phyloP scores from a whole-genome alignment of 2,797 vertebrate genomes.

The Enteromius anoplus region DNA sequence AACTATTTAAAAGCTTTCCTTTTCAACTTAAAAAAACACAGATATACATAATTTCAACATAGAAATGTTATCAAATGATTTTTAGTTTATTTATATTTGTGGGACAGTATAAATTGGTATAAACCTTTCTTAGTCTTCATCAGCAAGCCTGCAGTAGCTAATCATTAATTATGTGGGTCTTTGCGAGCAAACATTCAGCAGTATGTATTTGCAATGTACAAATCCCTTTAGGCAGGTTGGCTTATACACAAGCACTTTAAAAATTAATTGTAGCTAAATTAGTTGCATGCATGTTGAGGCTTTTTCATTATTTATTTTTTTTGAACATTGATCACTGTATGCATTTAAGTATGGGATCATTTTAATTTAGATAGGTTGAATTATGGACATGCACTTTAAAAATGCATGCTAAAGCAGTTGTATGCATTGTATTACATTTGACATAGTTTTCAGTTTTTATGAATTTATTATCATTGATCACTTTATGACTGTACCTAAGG shows the following conservation, averaged over 20 bases:
- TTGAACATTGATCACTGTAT: not conserved
- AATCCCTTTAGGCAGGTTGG: slow-evolving; percentile 28
- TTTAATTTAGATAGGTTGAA: slow-evolving; percentile 34
- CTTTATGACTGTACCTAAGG: not conserved
- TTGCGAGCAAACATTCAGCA: slow-evolving; percentile 67
- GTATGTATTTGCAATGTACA: slow-evolving; percentile 67
- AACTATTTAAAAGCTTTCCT: not conserved
- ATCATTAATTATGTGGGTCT: slow-evolving; percentile 39
- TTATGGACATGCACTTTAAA: not conserved
- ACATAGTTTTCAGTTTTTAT: slow-evolving; percentile 65
- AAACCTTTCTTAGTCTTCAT: no score
- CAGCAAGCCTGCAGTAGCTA: not conserved
- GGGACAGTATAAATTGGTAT: not conserved
- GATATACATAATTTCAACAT: not conserved
- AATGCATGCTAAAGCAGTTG: not conserved
- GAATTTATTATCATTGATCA: slow-evolving; percentile 63
- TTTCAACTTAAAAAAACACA: not conserved
- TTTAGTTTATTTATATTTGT: not conserved
- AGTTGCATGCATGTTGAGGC: not conserved
- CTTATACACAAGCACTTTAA: not conserved
- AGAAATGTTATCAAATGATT: not conserved
- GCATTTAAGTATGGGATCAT: not conserved
- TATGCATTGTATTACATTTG: slow-evolving; percentile 43
- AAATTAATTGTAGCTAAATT: not conserved
- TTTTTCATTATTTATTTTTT: not conserved